Conservation (phyloP, 2,888 invertebrate species). For the Drosophila anceps region DNA sequence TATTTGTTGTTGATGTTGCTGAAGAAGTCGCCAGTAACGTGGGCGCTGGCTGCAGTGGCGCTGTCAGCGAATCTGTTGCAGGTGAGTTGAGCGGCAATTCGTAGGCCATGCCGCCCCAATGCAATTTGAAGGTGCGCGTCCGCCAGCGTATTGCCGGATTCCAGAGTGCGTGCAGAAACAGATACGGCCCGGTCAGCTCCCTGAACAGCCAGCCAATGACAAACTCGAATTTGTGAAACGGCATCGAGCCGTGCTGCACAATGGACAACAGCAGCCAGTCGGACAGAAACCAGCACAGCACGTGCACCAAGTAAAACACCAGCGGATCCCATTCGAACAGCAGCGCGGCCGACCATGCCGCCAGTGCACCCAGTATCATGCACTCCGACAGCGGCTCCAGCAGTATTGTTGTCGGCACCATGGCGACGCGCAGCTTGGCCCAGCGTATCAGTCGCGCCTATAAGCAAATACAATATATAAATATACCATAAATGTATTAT, state of each 20-base stretch:
- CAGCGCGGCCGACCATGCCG: conserved; percentile 93
- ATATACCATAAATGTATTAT: not conserved
- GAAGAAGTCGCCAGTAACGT: conserved; percentile 47
- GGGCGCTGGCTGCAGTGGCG: conserved; percentile 64
- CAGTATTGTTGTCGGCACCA: conserved; percentile 96
- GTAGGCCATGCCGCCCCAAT: conserved; percentile 98
- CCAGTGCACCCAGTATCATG: conserved; percentile 95
- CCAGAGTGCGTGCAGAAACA: conserved; percentile 94
- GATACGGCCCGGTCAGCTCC: conserved; percentile 95
- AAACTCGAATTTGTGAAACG: conserved; percentile 97
- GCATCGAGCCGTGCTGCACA: conserved; percentile 96
- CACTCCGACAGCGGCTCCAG: conserved; percentile 98
- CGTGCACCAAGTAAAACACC: conserved; percentile 96
- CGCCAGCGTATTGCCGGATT: conserved; percentile 97
- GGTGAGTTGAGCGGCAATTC: conserved; percentile 88
- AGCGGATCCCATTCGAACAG: conserved; percentile 95
- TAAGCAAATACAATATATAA: not conserved
- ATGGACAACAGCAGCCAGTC: conserved; percentile 97
- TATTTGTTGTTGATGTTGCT: not conserved
- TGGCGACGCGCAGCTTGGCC: conserved; percentile 97
- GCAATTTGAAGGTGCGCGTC: conserved; percentile 94
- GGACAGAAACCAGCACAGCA: conserved; percentile 96
- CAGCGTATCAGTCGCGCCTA: conserved; percentile 94
- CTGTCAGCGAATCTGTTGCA: conserved; percentile 42
- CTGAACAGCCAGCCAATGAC: conserved; percentile 97